Evolutionary conservation across 2,888 invertebrate species (phyloP).

Genomic region (Galeopsomyia nigrocyanea): DNA sequence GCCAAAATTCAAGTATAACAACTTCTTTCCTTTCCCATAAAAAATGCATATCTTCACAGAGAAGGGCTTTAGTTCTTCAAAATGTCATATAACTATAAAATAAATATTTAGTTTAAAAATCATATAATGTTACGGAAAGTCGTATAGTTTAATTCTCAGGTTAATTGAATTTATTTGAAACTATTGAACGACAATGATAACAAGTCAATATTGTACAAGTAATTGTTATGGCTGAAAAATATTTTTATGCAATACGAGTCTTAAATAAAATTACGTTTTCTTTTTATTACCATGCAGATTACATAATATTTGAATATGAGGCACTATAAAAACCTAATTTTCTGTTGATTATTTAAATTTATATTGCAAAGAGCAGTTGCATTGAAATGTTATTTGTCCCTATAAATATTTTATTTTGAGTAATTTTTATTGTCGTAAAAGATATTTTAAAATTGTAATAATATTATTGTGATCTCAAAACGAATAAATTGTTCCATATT

Average conservation of each 20-base stretch:
- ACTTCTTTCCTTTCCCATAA: constrained; percentile 38
- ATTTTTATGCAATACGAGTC: constrained; percentile 43
- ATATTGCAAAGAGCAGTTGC: too few species aligned
- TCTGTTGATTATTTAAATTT: too few species aligned
- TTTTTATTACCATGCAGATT: constrained; percentile 29
- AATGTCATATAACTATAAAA: constrained; percentile 12
- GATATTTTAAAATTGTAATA: constrained; percentile 43
- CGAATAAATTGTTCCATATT: constrained; percentile 32
- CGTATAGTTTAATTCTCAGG: constrained; percentile 3
- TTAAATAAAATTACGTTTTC: constrained; percentile 34
- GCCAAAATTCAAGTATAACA: constrained; percentile 38
- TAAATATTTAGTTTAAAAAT: constrained; percentile 12
- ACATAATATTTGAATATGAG: constrained; percentile 30
- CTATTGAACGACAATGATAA: constrained; percentile 6
- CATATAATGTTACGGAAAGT: constrained; percentile 10
- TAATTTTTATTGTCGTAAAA: constrained; percentile 23
- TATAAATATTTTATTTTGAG: constrained; percentile 38
- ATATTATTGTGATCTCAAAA: constrained; percentile 42
- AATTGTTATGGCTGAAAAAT: constrained; percentile 28
- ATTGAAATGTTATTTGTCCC: background rate
- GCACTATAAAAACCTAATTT: constrained; percentile 12
- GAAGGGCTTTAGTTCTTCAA: constrained; percentile 18
- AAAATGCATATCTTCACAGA: constrained; percentile 34
- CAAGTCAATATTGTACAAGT: constrained; percentile 33
- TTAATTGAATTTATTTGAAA: constrained; percentile 18